A percentile compares a stretch with the other conserved stretches of the same genome.
phyloP scores from a whole-genome alignment of 2,888 invertebrate species.

The Seladonia tumulorum region DNA sequence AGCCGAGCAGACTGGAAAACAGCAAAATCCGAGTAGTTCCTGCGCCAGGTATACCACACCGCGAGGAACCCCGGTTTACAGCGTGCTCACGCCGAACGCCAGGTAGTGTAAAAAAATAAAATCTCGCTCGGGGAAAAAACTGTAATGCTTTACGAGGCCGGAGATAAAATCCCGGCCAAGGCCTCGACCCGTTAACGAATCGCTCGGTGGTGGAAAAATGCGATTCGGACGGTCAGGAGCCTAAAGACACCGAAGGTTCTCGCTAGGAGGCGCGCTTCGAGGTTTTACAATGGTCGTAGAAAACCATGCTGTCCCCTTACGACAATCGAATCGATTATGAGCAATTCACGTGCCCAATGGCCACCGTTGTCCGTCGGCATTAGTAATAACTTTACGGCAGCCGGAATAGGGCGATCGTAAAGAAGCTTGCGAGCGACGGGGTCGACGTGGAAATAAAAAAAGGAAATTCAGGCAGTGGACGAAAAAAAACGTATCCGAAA shows the following conservation, averaged over 20 bases:
- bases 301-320: slow-evolving; percentile 61
- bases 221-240: neutral
- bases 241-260: slow-evolving; percentile 11
- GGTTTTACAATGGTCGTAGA: slow-evolving; percentile 38
- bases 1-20: neutral
- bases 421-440: slow-evolving; percentile 32
- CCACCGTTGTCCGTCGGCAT: slow-evolving; percentile 69
- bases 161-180: slow-evolving; percentile 1
- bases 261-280: slow-evolving; percentile 13
- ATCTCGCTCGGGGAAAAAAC: slow-evolving; percentile 20
- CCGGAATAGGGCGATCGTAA: slow-evolving; percentile 64
- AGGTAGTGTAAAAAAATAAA: slow-evolving; percentile 52
- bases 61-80: neutral
- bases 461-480: slow-evolving; percentile 7
- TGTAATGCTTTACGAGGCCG: slow-evolving; percentile 50
- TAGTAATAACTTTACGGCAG: slow-evolving; percentile 75
- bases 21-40: neutral
- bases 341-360: slow-evolving; percentile 72
- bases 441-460: slow-evolving; percentile 26
- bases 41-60: neutral
- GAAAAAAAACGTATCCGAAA: neutral
- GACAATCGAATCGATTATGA: slow-evolving; percentile 80
- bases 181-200: neutral
- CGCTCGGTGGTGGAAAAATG: neutral
- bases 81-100: slow-evolving; percentile 9